Conservation (phyloP, 2,113 vertebrate species). For the Petaurus breviceps region DNA sequence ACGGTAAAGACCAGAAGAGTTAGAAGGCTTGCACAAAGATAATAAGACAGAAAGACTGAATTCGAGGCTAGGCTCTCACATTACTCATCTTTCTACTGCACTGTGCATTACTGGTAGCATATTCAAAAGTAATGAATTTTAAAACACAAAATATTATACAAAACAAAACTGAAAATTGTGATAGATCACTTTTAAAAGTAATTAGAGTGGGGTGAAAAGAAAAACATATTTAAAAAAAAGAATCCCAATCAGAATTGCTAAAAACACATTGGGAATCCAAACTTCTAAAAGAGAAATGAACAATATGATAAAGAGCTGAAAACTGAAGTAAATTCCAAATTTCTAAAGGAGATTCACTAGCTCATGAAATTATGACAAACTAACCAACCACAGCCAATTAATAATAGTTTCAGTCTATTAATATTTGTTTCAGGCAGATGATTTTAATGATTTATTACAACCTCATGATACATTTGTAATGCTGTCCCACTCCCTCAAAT, state of each 20-base stretch:
- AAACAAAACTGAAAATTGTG: background rate
- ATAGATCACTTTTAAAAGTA: background rate
- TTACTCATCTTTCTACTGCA: background rate
- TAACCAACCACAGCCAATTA: conserved; percentile 77
- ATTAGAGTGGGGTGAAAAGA: background rate
- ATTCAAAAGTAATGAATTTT: background rate
- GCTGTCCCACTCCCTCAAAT: conserved; percentile 51
- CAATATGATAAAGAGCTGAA: conserved; percentile 58
- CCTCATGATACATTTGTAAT: conserved; percentile 60
- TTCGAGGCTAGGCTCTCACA: background rate
- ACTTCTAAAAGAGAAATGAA: conserved; percentile 25
- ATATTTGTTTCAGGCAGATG: conserved; percentile 74
- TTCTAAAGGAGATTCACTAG: conserved; percentile 72
- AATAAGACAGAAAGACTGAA: background rate
- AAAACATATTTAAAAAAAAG: background rate
- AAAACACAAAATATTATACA: background rate
- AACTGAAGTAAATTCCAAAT: conserved; percentile 60
- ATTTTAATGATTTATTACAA: conserved; percentile 76
- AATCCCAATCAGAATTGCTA: background rate
- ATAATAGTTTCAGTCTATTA: conserved; percentile 74
- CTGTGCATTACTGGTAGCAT: background rate
- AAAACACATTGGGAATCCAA: conserved; percentile 37
- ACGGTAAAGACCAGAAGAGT: background rate
- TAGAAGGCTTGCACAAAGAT: background rate
- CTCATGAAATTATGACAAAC: conserved; percentile 74